Evolutionary conservation across 2,888 invertebrate species (phyloP), one percentile per base, ranked within the genome.

Genomic region (Periphyllus acericola): DNA sequence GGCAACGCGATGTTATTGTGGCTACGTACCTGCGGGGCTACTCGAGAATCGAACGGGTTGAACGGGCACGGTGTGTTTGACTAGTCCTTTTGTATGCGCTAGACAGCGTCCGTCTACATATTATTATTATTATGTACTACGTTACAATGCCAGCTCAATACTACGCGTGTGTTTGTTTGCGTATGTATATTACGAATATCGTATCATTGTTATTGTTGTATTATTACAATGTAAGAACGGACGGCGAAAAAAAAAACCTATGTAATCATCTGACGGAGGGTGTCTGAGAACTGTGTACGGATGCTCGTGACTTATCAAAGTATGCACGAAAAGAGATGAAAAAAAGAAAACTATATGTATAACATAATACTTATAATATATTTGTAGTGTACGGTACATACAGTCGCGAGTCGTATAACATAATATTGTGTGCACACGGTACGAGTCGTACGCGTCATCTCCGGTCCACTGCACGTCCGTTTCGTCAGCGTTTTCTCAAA

Each of bases 221-320:
- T 46, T 46, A 46, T 14, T 14, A 46, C 14, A 14, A 14, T 36
- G 3, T 11, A 11, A 11, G 46, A 46, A 11, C 46, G 46, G 11
- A 14, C 3, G 46, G 6, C 36, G 14, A 46, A 46, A 14, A 46
- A 46, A 14, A 14, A 46, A 1, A 46, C 11, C 1, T 14, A 14
- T 60, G 32, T 71, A 52, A 52, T 72, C 71, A n/a, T 82, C 32
- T 17, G 71, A 82, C 52, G 72, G 25, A 14, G 17, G 72, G 52
- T 17, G 81, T 40, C 40, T 81, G 72, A 55, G 83, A 83, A 72
- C 52, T 52, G 72, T 52, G 72, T 19, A 29, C 29, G 19, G 52
- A n/a, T 32, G 55, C 55, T 83, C 83, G 83, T 83, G 83, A 74
- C 83, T 83, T 83, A 83, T 83, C 72, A 25, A 82, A 82, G 72